phyloP scores from a whole-genome alignment of 2,113 vertebrate species.

The Mesocricetus auratus region DNA sequence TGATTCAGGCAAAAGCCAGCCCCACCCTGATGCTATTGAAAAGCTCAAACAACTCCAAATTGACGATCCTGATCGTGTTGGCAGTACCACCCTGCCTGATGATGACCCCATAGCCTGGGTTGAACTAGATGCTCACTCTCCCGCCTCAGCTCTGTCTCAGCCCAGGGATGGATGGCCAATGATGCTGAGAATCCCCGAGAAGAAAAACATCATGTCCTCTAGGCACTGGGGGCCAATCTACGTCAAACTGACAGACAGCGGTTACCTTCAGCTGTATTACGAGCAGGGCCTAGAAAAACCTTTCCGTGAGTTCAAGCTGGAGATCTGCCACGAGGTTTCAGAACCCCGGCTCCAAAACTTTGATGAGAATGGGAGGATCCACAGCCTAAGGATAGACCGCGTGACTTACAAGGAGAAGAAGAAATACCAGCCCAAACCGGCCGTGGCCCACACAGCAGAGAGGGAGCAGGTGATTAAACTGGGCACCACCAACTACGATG shows the following conservation, averaged over 20 bases:
- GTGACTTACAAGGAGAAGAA: constrained; percentile 93
- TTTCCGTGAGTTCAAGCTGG: constrained; percentile 91
- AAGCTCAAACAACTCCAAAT: constrained; percentile 90
- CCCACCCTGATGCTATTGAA: constrained; percentile 87
- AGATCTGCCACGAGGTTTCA: constrained; percentile 91
- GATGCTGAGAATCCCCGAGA: constrained; percentile 96
- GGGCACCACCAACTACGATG: constrained; percentile 91
- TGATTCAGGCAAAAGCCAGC: constrained; percentile 80
- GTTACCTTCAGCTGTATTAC: constrained; percentile 91
- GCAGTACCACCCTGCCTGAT: constrained; percentile 84
- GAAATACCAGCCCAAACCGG: constrained; percentile 92
- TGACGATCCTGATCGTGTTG: constrained; percentile 87
- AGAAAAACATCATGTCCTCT: constrained; percentile 97
- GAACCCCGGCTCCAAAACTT: constrained; percentile 93
- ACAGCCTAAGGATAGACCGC: constrained; percentile 91
- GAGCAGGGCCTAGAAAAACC: constrained; percentile 94
- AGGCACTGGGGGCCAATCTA: constrained; percentile 96
- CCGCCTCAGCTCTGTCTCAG: constrained; percentile 81
- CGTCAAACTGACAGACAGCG: constrained; percentile 88
- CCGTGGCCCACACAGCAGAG: constrained; percentile 89
- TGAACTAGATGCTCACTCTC: constrained; percentile 79
- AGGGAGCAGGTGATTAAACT: constrained; percentile 93
- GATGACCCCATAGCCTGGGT: constrained; percentile 86
- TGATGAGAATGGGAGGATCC: constrained; percentile 92
- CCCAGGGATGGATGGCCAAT: constrained; percentile 92